Percentiles rank a stretch among this genome's conserved stretches.
These are phyloP conservation scores for Pelodytes ibericus DNA, from an alignment of 2,797 vertebrate species.

Conservation along the genomic window DNA sequence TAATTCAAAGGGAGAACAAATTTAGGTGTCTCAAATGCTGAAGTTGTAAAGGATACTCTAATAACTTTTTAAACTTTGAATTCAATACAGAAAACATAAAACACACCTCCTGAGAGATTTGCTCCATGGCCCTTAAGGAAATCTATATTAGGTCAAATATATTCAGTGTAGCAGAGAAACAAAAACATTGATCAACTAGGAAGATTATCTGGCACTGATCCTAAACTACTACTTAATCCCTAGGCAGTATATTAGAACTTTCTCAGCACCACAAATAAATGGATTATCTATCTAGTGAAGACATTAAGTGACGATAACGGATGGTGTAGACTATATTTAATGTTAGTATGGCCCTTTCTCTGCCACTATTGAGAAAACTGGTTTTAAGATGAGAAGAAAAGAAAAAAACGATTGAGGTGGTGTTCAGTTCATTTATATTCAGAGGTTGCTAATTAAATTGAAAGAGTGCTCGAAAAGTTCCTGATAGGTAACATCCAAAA, in stretches of 20 bases:
- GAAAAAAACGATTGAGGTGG: no score
- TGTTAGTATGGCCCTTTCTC: neutral
- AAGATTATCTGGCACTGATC: neutral
- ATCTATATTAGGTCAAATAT: slow-evolving; percentile 24
- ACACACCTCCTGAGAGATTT: neutral
- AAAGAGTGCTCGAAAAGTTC: neutral
- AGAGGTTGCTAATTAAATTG: slow-evolving; percentile 8
- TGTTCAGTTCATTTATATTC: no score
- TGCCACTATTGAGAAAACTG: neutral
- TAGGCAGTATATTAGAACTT: slow-evolving; percentile 19
- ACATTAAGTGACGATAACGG: slow-evolving; percentile 12
- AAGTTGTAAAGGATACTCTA: neutral
- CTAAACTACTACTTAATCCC: slow-evolving; percentile 8
- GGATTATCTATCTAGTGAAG: slow-evolving; percentile 20
- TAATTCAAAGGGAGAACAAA: neutral
- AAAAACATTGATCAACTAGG: slow-evolving; percentile 17
- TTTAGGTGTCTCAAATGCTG: neutral
- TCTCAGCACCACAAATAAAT: slow-evolving; percentile 8
- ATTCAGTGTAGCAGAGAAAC: slow-evolving; percentile 1
- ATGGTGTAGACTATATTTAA: slow-evolving; percentile 6
- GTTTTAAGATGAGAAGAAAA: neutral
- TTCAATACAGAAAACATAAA: neutral
- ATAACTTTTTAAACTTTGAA: neutral
- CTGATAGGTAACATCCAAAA: neutral
- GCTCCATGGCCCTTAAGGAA: neutral